phyloP scores from a whole-genome alignment of 2,888 invertebrate genomes.

The Phytoseiulus persimilis region DNA sequence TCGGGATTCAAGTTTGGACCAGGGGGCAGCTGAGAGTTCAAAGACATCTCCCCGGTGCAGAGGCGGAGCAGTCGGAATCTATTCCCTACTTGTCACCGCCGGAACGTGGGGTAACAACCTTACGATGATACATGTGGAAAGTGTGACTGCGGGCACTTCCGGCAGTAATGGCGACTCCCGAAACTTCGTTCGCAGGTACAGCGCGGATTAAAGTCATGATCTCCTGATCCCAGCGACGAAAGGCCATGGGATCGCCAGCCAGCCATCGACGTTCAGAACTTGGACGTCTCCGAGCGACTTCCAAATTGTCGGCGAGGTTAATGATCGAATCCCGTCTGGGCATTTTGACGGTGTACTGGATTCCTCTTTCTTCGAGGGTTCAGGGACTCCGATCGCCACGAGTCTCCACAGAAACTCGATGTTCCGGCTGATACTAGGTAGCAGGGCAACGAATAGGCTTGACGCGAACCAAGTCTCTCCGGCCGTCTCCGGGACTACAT shows the following conservation, averaged over 20 bases:
- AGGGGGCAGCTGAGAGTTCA: slow-evolving; percentile 12
- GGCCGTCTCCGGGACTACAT: background rate
- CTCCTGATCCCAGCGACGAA: background rate
- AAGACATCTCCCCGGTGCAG: background rate
- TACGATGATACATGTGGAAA: slow-evolving; percentile 40
- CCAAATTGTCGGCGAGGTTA: background rate
- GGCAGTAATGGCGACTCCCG: background rate
- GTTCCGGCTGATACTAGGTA: background rate
- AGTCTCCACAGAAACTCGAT: background rate
- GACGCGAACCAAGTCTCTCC: background rate
- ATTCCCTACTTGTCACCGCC: slow-evolving; percentile 35
- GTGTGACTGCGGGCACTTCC: background rate
- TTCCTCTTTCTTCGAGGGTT: background rate
- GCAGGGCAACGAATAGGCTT: background rate
- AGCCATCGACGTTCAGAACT: background rate
- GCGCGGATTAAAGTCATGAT: background rate
- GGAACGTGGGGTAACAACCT: slow-evolving; percentile 21
- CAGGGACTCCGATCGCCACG: background rate
- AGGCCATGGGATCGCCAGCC: background rate
- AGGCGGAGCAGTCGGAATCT: slow-evolving; percentile 40
- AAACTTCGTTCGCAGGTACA: background rate
- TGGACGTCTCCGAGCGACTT: background rate
- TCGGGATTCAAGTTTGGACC: no score
- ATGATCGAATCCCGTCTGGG: background rate
- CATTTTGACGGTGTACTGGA: background rate